Percentiles rank a stretch among this genome's conserved stretches.
These are phyloP conservation scores for Sycophila texana DNA, from an alignment of 2,888 invertebrate genomes.

Conservation along the genomic window DNA sequence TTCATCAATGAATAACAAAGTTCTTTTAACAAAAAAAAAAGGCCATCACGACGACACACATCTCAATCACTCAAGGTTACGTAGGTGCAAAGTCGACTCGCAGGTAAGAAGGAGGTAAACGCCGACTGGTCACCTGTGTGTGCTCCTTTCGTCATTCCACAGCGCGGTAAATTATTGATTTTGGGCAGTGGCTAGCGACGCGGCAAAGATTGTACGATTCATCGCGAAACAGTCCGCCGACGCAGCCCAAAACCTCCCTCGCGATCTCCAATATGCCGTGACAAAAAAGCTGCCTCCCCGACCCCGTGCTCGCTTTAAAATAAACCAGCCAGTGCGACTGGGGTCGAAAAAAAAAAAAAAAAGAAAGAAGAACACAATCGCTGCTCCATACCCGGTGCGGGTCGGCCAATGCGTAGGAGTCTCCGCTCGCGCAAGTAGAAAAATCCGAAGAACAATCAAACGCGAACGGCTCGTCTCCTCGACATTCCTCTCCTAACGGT, in stretches of 20 bases:
- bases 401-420: neutral
- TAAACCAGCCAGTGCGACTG: neutral
- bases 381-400: slow-evolving; percentile 2
- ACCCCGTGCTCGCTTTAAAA: neutral
- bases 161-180: slow-evolving; percentile 43
- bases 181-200: slow-evolving; percentile 31
- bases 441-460: slow-evolving; percentile 13
- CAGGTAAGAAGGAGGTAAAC: neutral
- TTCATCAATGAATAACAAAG: neutral
- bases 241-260: neutral
- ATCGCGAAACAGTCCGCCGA: neutral
- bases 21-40: neutral
- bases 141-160: neutral
- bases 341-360: no score
- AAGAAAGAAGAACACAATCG: neutral
- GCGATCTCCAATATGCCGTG: neutral
- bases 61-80: neutral
- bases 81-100: neutral
- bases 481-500: slow-evolving; percentile 28
- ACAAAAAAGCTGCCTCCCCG: neutral
- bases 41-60: neutral
- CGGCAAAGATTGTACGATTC: neutral
- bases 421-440: slow-evolving; percentile 6
- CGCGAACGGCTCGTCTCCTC: neutral
- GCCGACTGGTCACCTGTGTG: slow-evolving; percentile 44